Base-by-base conservation (phyloP, 2,797 vertebrate genomes). In the Halcyon chelicuti region DNA sequence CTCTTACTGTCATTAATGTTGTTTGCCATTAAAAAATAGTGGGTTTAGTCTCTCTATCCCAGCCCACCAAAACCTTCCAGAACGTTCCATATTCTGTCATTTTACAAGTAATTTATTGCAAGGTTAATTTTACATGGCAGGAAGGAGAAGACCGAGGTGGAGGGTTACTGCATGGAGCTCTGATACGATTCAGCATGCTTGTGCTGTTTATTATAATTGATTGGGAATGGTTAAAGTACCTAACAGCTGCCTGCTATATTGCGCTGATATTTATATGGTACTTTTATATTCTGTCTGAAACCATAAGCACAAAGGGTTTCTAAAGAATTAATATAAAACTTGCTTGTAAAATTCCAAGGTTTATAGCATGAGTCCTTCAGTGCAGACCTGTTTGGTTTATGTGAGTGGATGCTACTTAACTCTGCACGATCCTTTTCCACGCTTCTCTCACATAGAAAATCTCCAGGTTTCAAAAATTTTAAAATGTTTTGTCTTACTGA, bases 291-390 rank as follows among this genome's bases (percentile, higher is more conserved):
- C 96, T 94, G 95, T 96, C 94, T 95, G 92, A 96, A 97, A 96
- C 96, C 80, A 72, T 93, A 94, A 95, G 94, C 97, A 96, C 88
- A 97, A 96, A 93, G 94, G 55, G 82, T 95, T 96, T 97, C 94
- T 87, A 97, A 97, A 96, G 92, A 97, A 97, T 96, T 96, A 94
- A 93, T 97, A 93, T 96, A 95, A 98, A 95, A 95, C 91, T 94
- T 95, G 85, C 95, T 84, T 94, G 95, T 90, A 96, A 97, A 98
- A 96, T 94, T 85, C 92, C 86, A 80, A 70, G 80, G 55, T 97
- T 97, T 97, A 97, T 92, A 86, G 92, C 88, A 62, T 1, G 60
- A 94, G 96, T 91, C 81, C 58, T 97, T 96, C 86, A 93, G 74
- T 44, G 65, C 88, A 88, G 96, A 92, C 87, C 86, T 96, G 95